phyloP scores from a whole-genome alignment of 2,113 vertebrate species.

The Grallaria varia region DNA sequence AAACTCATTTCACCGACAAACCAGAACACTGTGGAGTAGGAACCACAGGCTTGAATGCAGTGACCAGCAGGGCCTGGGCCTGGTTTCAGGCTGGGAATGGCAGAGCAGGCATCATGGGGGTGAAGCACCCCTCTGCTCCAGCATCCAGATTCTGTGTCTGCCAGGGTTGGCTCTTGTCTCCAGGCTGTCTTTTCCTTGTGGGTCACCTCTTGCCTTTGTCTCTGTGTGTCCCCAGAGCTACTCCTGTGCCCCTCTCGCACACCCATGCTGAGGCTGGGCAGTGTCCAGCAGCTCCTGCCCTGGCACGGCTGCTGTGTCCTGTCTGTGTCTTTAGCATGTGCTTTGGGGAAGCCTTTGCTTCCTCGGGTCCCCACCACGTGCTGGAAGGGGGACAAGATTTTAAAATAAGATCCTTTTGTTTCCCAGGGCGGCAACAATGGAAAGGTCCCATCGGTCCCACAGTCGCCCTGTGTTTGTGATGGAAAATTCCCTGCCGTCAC shows the following conservation, averaged over 20 bases:
- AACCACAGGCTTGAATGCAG: accelerated
- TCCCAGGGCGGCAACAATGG: neutral
- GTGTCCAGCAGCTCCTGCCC: neutral
- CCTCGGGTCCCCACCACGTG: neutral
- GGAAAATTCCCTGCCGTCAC: slow-evolving; percentile 9
- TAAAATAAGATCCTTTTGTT: slow-evolving; percentile 36
- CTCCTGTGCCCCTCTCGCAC: neutral
- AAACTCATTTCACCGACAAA: neutral
- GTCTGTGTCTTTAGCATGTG: neutral
- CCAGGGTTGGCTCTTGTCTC: neutral
- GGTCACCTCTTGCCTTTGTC: neutral
- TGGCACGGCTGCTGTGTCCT: neutral
- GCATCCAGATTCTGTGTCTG: neutral
- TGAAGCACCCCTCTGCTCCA: neutral
- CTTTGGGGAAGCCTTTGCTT: slow-evolving; percentile 16
- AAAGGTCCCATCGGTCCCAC: slow-evolving; percentile 31
- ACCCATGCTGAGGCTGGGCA: neutral
- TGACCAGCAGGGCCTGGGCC: neutral
- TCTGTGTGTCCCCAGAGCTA: neutral
- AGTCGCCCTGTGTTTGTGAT: slow-evolving; percentile 21
- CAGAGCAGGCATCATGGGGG: neutral
- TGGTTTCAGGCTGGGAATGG: neutral
- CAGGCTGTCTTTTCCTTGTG: neutral
- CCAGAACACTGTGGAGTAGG: neutral
- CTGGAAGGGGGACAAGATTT: neutral